Base-by-base conservation (phyloP, 2,888 invertebrate species). In the Leptogaster cylindrica region DNA sequence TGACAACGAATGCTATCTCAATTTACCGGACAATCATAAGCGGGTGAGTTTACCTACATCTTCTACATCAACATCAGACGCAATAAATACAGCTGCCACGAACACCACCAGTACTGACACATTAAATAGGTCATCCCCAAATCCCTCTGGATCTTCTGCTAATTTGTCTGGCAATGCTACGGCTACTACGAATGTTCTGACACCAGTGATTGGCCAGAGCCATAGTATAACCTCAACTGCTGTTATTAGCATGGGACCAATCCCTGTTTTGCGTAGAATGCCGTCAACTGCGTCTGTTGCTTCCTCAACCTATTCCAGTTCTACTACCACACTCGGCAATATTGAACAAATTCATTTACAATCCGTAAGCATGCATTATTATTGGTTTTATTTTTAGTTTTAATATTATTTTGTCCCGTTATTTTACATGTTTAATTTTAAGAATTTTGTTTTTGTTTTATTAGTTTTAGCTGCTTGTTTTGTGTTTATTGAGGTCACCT, bases 1-100 rank as follows among this genome's bases (percentile, higher is more conserved):
- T 86, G 98, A 98, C 87, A 97, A 97, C 86, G 99, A 98, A 88
- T 97, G 95, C 87, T 93, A 94, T 86, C 88, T 95, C 84, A 94
- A 92, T 85, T 89, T 97, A 80, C 95, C 95, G 83, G 97, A 97
- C 86, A 95, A 95, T 86, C 95, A 97, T 86, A 95, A 94, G 89
- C 89, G 95, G 93, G 97, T 96, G 91, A 93, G 92, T 92, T 84
- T 72, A 70, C 55, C 71, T 70, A 69, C 72, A 72, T 69, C 71
- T 69, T 58, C 70, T 72, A 64, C 70, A 58, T 68, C 70, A 65
- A 68, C 71, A 58, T 68, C 75, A 74, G 70, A 76, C 73, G 71
- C 63, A 70, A 75, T 75, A 73, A 31, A 55, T 55, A 16, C 36
- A 20, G 20, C 36, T 12, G 82, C 82, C 82, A 55, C 74, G 73